Base-by-base conservation (phyloP, 92 coral and sea anemone genomes). In the Meandrina meandrites region DNA sequence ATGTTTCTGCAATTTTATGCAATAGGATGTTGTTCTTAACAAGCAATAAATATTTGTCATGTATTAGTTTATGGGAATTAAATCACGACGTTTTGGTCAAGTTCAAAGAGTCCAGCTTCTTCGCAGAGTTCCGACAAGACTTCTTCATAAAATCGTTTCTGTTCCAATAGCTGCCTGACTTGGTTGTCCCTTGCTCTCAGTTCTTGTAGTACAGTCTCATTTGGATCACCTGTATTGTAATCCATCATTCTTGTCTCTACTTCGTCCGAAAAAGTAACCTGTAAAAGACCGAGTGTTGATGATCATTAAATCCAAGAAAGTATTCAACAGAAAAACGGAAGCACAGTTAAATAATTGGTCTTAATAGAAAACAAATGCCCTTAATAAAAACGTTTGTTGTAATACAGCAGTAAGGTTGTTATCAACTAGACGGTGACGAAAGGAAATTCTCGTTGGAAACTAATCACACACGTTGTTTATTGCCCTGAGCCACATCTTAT, bases 21-120 rank as follows among this genome's bases (percentile, higher is more conserved):
- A 9, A 18, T 15, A 68, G 21, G 2, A 36, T 34, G 60, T 35
- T n/a, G 24, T 78, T 78, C 24, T 78, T 35, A 22, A 22, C 32
- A 30, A 68, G 36, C 16, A 68, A 68, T 13, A 54, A 3, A 35
- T 16, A 51, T 30, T 35, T 15, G 14, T 8, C 12, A 5, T 73
- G 11, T 0, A 0, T 58, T 58, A n/a, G 40, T 17, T 57, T 28
- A 24, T 24, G 72, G 40, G 87, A 48, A 48, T 60, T 24, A 92
- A 35, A 92, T 88, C 66, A 87, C 89, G 51, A 86, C 87, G 76
- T 94, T 90, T 51, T 89, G 92, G 79, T 94, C 96, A 27, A 94
- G 90, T 67, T 94, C 98, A 68, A 94, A 94, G 27, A 94, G 93
- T n/a, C 98, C 98, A 2, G 98, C 98, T 75, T 93, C 98, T 34